Conservation (phyloP, 1,140 invertebrate species). For the Macrotrachela quadricornifera region DNA sequence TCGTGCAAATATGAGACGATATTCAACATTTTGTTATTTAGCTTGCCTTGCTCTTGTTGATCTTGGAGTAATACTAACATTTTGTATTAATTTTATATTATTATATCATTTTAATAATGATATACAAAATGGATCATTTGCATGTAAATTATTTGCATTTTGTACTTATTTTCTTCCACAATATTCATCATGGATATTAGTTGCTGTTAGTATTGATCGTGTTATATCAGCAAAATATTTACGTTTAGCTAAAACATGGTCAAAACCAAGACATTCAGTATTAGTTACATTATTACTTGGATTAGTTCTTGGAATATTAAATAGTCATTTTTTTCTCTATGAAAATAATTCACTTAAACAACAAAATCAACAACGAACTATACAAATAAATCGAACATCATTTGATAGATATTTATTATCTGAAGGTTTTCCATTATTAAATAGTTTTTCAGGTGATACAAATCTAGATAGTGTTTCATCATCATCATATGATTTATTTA, state of each 20-base stretch:
- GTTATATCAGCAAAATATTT: slow-evolving; percentile 1
- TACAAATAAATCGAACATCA: background rate
- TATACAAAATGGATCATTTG: background rate
- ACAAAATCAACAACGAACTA: no score
- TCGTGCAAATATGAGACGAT: background rate
- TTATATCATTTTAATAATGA: slow-evolving; percentile 2
- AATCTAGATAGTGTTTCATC: no score
- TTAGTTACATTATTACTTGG: background rate
- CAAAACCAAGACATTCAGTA: background rate
- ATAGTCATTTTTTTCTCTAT: slow-evolving; percentile 8
- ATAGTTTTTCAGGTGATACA: background rate
- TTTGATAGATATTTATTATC: background rate
- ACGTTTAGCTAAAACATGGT: slow-evolving; percentile 3
- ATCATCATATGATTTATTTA: no score
- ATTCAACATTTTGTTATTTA: slow-evolving; percentile 7
- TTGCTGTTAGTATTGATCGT: slow-evolving; percentile 6
- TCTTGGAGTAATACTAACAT: slow-evolving; percentile 1
- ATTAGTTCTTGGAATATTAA: background rate
- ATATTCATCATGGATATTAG: slow-evolving; percentile 6
- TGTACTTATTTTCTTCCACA: slow-evolving; percentile 8
- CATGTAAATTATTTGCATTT: slow-evolving; percentile 6
- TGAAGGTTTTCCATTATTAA: no score
- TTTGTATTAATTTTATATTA: slow-evolving; percentile 2
- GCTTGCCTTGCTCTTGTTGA: slow-evolving; percentile 5
- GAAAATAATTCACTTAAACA: background rate